Percentiles rank a stretch among this genome's conserved stretches.
Evolutionary conservation across 2,113 vertebrate species (phyloP).

Genomic region (Nesoenas mayeri): DNA sequence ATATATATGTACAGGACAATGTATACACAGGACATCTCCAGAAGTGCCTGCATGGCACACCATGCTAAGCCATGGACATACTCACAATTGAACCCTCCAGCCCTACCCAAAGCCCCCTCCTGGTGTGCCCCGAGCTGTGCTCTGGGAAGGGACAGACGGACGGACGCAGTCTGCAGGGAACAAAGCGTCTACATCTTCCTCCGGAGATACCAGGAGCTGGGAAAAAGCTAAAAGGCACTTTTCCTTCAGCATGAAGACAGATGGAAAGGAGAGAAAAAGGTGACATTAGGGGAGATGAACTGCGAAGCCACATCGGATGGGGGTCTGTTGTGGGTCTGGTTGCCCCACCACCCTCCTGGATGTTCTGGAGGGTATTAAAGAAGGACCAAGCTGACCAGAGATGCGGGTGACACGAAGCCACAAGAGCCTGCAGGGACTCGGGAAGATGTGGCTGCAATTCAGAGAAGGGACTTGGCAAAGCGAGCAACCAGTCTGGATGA

Average conservation of each 20-base stretch:
- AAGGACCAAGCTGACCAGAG: neutral
- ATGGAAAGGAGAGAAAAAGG: neutral
- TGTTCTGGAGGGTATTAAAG: neutral
- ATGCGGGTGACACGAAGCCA: neutral
- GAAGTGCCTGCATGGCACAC: neutral
- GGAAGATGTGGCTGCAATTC: constrained; percentile 11
- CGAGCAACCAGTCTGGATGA: neutral
- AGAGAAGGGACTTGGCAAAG: neutral
- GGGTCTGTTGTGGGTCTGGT: neutral
- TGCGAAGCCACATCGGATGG: accelerated
- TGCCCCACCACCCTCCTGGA: neutral
- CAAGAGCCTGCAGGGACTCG: accelerated
- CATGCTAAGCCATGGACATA: neutral
- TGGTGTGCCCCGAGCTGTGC: accelerated
- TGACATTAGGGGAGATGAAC: neutral
- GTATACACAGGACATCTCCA: neutral
- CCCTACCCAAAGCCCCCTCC: neutral
- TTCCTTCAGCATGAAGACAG: neutral
- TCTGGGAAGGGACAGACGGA: neutral
- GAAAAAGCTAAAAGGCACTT: neutral
- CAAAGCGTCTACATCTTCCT: accelerated
- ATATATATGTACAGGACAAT: neutral
- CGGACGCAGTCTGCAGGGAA: accelerated
- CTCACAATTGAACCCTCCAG: neutral
- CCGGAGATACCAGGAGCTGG: neutral